Base-by-base conservation (phyloP, 2,113 vertebrate genomes). In the Strigops habroptila region DNA sequence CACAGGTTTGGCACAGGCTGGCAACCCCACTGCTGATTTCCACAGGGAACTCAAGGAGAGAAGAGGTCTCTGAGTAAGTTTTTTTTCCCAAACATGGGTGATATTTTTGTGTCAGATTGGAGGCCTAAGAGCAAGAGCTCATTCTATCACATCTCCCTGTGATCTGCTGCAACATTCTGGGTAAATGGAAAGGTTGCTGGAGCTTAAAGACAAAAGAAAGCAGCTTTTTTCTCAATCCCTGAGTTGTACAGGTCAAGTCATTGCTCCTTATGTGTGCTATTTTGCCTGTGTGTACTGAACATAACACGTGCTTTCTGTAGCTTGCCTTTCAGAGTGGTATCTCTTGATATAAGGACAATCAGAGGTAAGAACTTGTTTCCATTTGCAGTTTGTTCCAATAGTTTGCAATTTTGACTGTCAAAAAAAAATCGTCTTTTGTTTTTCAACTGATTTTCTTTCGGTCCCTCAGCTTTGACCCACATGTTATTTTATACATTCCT, bases 231-330 rank as follows among this genome's bases (percentile, higher is more conserved):
- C 24, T 70, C 37, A 81, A 10, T 1, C 0, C 3, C 12, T 76
- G 27, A 9, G 30, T 25, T 65, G 28, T 27, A 49, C 22, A 67
- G 39, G 33, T 69, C 71, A 62, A 73, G n/a, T 43, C 9, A 33
- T 19, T 57, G 30, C 0, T 0, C 23, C 30, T 14, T 69, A 10
- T 1, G 0, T 75, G 52, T 3, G 2, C 4, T 78, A 12, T 57
- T 88, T 86, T 92, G 9, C 18, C 23, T 57, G 10, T 9, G 6
- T 59, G 10, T 15, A 27, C 13, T 16, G 10, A 67, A 9, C 22
- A 52, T 19, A 77, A 33, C 31, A 31, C 11, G 14, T 6, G 37
- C 4, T 51, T 93, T 65, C 49, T 70, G 37, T 30, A 70, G 14
- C 30, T 68, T 88, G 25, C 2, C 13, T 80, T 71, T 62, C 31